Base-by-base conservation (phyloP, 2,797 vertebrate species). In the Ciconia nigra region DNA sequence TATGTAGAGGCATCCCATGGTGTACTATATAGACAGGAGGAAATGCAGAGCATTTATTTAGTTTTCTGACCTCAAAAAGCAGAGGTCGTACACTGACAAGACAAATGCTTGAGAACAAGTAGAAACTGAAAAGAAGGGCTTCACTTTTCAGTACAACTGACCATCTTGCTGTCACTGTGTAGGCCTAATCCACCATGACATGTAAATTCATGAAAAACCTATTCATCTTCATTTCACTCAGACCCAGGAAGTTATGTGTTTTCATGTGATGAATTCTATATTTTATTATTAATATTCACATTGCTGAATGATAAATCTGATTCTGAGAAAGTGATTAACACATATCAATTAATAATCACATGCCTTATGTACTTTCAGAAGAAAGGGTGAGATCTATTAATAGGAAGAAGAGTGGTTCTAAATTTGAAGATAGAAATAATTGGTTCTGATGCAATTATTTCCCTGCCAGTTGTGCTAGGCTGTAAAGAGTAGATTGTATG, bases 381-480 rank as follows among this genome's bases (percentile, higher is more conserved):
- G 72, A 94, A 52, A 89, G 54, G 7, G 12, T 1, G 3, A 94
- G 63, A 31, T 72, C 69, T 82, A 85, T 88, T 89, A 92, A 91
- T 52, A 93, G 35, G 44, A 69, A 83, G 84, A 92, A 29, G 33
- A 80, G 13, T 0, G 3, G 77, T 76, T 80, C 61, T 96, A 85
- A 87, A 85, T 89, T 77, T 70, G 59, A 94, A 96, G 91, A 87
- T 2, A 81, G 73, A 89, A 90, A 73, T 70, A 83, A 91, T 71
- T 95, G 28, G 29, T 91, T 95, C 61, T 72, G 70, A 86, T 72
- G 69, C 57, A 93, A 66, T 87, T 89, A 88, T 90, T 92, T 72
- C 59, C 59, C 74, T 89, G 44, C n/a, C 83, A 94, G 86, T 93
- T 83, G 61, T 73, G 55, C 72, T 83, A 88, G 49, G 59, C 44